Evolutionary conservation across 2,888 invertebrate species (phyloP), one percentile per base, ranked within the genome.

Genomic region (Tetheella fluctuosa): DNA sequence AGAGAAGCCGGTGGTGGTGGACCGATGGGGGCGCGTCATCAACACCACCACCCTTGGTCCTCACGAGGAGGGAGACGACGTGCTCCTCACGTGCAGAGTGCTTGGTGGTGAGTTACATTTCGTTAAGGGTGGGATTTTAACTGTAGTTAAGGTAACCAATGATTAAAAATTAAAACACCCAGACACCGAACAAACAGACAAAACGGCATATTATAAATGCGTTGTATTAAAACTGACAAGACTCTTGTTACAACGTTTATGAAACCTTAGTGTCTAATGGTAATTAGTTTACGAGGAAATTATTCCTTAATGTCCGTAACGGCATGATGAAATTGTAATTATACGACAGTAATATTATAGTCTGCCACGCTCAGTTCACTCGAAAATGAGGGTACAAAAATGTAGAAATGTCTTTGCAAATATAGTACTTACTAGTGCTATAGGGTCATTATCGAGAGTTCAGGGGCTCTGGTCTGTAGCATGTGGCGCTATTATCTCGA

Each of bases 31-130:
- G 57, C 95, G 96, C 71, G 95, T 96, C 85, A 94, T 97, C 83
- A 97, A 97, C 89, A 95, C 95, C 72, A 95, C 96, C 23, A 94
- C 95, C 57, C 95, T 97, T 57, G 97, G 97, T 2, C 97, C 97
- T 0, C 96, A 97, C 85, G 96, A 96, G 84, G 97, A 97, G 89
- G 97, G 97, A 3, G 97, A 97, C 77, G 97, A 97, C 79, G 95
- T 98, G 68, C 95, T 96, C 60, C 94, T 98, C 76, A 97, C 96
- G 63, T 98, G 98, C 88, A 94, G 97, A 70, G 97, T 97, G 56
- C 96, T 96, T 68, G 97, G 97, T 77, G 97, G 98, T 95, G 94
- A 95, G 94, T 34, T 13, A 13, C 0, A 39, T 39, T 39, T 1
- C 6, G n/a, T 7, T 39, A n/a, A n/a, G n/a, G n/a, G n/a, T n/a